A percentile compares a stretch with the other conserved stretches of the same genome.
Evolutionary conservation across 2,888 invertebrate species (phyloP).

Genomic region (Mythimna pallens): DNA sequence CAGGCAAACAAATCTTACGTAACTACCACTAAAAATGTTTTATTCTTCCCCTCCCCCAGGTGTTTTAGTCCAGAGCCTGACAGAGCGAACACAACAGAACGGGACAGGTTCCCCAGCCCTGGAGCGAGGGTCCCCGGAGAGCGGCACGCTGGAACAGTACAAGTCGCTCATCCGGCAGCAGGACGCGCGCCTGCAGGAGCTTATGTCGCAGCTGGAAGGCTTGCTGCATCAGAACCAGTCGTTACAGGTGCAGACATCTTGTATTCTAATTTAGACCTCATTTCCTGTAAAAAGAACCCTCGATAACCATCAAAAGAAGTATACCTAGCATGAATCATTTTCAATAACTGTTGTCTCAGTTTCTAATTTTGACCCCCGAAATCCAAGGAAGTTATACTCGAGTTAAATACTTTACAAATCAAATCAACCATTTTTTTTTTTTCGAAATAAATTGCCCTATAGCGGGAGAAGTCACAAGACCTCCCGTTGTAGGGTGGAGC

Average conservation of each 20-base stretch:
- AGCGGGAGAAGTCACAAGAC: no score
- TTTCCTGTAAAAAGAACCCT: no score
- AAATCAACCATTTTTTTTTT: no score
- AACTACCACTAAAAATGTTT: neutral
- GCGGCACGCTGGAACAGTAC: slow-evolving; percentile 93
- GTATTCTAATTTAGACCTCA: no score
- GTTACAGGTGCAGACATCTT: slow-evolving; percentile 80
- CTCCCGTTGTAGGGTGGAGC: no score
- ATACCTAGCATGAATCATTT: no score
- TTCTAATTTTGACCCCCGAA: neutral
- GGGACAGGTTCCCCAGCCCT: slow-evolving; percentile 60
- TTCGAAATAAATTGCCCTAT: no score
- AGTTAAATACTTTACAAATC: no score
- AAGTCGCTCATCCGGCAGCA: slow-evolving; percentile 98
- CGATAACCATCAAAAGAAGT: no score
- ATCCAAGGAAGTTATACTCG: neutral
- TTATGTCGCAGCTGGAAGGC: slow-evolving; percentile 86
- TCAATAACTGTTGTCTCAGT: no score
- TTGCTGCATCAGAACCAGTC: slow-evolving; percentile 79
- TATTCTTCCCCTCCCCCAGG: slow-evolving; percentile 67
- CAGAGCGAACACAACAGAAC: slow-evolving; percentile 67
- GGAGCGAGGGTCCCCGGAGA: slow-evolving; percentile 74
- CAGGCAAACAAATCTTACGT: no score
- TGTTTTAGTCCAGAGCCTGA: slow-evolving; percentile 76
- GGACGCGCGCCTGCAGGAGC: slow-evolving; percentile 91